Conservation (phyloP, 2,888 invertebrate genomes). For the Sericinus montela region DNA sequence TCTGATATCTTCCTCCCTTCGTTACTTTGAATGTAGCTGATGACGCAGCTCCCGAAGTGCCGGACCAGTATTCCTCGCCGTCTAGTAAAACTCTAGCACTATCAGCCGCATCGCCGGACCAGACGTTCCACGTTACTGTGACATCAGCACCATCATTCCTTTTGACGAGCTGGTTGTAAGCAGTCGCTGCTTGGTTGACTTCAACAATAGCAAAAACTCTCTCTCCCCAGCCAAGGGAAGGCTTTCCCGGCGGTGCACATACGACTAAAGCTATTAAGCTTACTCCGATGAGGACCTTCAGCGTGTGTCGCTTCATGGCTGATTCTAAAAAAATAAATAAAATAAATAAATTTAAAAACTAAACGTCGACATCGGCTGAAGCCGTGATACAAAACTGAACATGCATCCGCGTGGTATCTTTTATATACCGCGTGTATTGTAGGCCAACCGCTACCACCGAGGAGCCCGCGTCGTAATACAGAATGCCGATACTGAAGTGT, state of each 20-base stretch:
- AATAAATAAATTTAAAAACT: conserved; percentile 33
- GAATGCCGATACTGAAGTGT: conserved; percentile 47
- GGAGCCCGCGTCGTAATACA: conserved; percentile 41
- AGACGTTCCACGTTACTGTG: conserved; percentile 69
- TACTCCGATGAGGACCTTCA: conserved; percentile 46
- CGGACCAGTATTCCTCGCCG: conserved; percentile 62
- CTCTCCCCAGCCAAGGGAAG: conserved; percentile 70
- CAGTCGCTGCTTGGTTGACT: conserved; percentile 72
- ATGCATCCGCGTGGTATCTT: conserved; percentile 52
- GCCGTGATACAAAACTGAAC: conserved; percentile 57
- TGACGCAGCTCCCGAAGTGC: conserved; percentile 47
- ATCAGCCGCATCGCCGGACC: conserved; percentile 66
- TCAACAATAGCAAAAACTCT: conserved; percentile 68
- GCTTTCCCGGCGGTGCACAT: conserved; percentile 63
- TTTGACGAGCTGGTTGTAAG: conserved; percentile 69
- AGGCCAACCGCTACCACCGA: conserved; percentile 71
- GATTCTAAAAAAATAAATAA: conserved; percentile 56
- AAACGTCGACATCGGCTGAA: conserved; percentile 50
- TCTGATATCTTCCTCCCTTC: conserved; percentile 67
- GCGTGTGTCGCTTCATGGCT: conserved; percentile 52
- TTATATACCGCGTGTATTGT: conserved; percentile 68
- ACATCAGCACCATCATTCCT: conserved; percentile 64
- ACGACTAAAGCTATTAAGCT: conserved; percentile 40
- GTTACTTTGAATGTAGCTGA: conserved; percentile 66
- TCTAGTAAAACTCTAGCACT: conserved; percentile 55